Percentiles rank a stretch among this genome's conserved stretches.
Evolutionary conservation across 2,888 invertebrate species (phyloP).

Genomic region (Cheilosia soror): DNA sequence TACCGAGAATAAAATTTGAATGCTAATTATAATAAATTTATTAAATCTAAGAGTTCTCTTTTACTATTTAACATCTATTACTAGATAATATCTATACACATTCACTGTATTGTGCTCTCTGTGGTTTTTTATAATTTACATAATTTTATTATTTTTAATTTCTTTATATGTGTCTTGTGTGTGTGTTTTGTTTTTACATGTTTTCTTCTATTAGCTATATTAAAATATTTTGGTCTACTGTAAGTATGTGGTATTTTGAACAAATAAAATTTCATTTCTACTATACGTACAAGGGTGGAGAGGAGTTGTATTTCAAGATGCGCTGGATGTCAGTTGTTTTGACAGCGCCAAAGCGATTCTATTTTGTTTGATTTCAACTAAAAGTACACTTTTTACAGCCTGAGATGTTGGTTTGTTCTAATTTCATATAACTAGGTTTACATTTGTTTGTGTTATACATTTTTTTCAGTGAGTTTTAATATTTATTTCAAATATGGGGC

Average conservation of each 20-base stretch:
- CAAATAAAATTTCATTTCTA: slow-evolving; percentile 55
- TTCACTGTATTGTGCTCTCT: slow-evolving; percentile 1
- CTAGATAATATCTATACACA: slow-evolving; percentile 61
- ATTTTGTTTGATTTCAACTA: slow-evolving; percentile 53
- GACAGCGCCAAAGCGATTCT: slow-evolving; percentile 1
- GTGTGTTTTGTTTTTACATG: slow-evolving; percentile 39
- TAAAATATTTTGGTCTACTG: slow-evolving; percentile 71
- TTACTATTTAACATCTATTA: slow-evolving; percentile 49
- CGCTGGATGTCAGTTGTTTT: slow-evolving; percentile 10
- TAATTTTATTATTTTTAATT: slow-evolving; percentile 12
- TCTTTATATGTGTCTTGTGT: neutral
- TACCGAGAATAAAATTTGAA: slow-evolving; percentile 30
- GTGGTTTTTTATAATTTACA: neutral
- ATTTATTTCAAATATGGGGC: neutral
- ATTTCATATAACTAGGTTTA: slow-evolving; percentile 5
- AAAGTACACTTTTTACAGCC: slow-evolving; percentile 69
- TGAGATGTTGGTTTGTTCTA: slow-evolving; percentile 53
- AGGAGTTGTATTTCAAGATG: slow-evolving; percentile 44
- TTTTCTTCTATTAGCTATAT: slow-evolving; percentile 48
- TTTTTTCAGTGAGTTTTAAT: neutral
- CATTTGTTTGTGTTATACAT: neutral
- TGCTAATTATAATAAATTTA: slow-evolving; percentile 39
- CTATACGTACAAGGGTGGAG: slow-evolving; percentile 51
- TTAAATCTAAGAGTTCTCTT: slow-evolving; percentile 48
- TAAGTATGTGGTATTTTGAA: slow-evolving; percentile 68